phyloP scores from a whole-genome alignment of 2,888 invertebrate species.

The Caenorhabditis panamensis region DNA sequence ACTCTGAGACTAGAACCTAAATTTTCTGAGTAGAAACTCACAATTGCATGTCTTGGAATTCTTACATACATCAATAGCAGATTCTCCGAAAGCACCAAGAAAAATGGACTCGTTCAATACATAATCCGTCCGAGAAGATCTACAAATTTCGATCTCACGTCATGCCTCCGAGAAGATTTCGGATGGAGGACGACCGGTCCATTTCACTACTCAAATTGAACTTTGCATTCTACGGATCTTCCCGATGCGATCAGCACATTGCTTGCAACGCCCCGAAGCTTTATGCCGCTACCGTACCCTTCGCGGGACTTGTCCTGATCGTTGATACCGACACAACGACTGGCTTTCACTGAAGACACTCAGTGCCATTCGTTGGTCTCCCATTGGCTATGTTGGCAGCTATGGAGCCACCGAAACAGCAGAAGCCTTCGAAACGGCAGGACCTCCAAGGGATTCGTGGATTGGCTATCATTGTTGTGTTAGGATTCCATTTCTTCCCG shows the following conservation, averaged over 20 bases:
- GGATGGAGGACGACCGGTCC: not conserved
- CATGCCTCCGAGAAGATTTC: not conserved
- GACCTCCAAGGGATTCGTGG: slow-evolving; percentile 57
- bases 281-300: not conserved
- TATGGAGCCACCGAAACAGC: too few relatives aligned
- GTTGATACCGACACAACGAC: not conserved
- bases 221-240: not conserved
- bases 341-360: not conserved
- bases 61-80: too few relatives aligned
- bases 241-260: not conserved
- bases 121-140: too few relatives aligned
- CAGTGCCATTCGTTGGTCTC: not conserved
- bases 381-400: not conserved
- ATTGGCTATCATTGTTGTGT: slow-evolving; percentile 37
- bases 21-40: too few relatives aligned
- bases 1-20: too few relatives aligned
- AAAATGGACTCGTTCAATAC: too few relatives aligned
- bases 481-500: slow-evolving; percentile 54
- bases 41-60: too few relatives aligned
- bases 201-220: not conserved
- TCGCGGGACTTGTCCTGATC: not conserved
- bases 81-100: too few relatives aligned
- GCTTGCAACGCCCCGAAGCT: not conserved
- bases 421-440: slow-evolving; percentile 38
- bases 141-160: not conserved